Evolutionary conservation across 1,140 invertebrate species (phyloP).

Genomic region (Hesperophylax magnus): DNA sequence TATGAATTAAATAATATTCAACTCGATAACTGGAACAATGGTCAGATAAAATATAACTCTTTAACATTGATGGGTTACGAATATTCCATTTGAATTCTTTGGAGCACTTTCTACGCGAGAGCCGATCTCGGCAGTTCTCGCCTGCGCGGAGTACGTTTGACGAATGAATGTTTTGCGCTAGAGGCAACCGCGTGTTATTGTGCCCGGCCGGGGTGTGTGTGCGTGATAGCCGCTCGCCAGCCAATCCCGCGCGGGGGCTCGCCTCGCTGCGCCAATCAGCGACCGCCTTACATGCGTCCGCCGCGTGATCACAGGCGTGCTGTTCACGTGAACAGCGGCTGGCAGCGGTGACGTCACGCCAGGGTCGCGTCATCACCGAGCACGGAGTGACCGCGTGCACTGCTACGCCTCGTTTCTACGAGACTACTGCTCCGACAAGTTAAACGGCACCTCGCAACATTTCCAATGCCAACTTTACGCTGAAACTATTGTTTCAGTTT

Average conservation of each 20-base stretch:
- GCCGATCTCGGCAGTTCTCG: background rate
- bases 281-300: constrained; percentile 68
- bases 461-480: no score
- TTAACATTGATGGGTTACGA: constrained; percentile 4
- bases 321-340: constrained; percentile 73
- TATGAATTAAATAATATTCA: background rate
- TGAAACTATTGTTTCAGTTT: no score
- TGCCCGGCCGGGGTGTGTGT: constrained; percentile 60
- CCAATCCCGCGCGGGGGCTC: constrained; percentile 65
- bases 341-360: constrained; percentile 71
- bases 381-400: constrained; percentile 66
- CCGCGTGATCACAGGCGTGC: constrained; percentile 70
- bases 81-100: background rate
- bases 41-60: background rate
- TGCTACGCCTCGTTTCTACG: constrained; percentile 54
- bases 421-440: background rate
- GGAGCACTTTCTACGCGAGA: background rate
- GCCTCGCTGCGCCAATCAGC: constrained; percentile 66
- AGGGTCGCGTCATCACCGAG: constrained; percentile 58
- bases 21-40: background rate
- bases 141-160: background rate
- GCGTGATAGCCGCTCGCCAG: constrained; percentile 50
- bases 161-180: constrained; percentile 45
- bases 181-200: constrained; percentile 59
- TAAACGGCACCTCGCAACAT: background rate